These are phyloP conservation scores for Eolophus roseicapilla DNA, from an alignment of 2,113 vertebrate genomes.

Conservation along the genomic window DNA sequence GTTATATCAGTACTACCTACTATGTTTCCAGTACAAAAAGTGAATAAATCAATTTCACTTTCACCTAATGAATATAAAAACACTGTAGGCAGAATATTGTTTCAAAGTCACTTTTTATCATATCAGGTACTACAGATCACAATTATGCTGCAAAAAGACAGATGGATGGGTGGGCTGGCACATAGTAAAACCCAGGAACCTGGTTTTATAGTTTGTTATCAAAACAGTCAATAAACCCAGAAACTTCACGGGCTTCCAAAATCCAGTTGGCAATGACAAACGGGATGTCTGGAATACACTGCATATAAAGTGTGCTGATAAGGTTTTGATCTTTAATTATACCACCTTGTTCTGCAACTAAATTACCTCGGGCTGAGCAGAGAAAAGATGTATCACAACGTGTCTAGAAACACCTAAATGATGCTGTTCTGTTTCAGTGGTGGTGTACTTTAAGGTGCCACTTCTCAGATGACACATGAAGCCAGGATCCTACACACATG, in stretches of 20 bases:
- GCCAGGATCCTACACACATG: background rate
- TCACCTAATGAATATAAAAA: background rate
- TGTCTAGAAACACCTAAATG: background rate
- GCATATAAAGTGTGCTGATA: background rate
- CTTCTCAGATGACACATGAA: background rate
- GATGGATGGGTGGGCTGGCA: background rate
- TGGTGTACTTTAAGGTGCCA: background rate
- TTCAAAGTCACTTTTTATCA: background rate
- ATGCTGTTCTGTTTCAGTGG: background rate
- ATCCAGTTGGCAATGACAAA: background rate
- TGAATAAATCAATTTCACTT: background rate
- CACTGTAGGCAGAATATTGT: background rate
- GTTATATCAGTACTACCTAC: background rate
- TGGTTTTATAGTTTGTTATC: background rate
- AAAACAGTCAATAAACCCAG: background rate
- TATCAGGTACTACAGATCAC: background rate
- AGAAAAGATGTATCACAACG: background rate
- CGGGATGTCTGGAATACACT: background rate
- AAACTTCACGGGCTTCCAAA: background rate
- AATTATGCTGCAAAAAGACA: background rate
- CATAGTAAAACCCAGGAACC: background rate
- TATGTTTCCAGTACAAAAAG: background rate
- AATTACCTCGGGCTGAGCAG: background rate
- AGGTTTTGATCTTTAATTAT: background rate
- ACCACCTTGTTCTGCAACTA: background rate